Evolutionary conservation across 2,113 vertebrate genomes (phyloP), one percentile per base, ranked within the genome.

Genomic region (Austrofundulus limnaeus): DNA sequence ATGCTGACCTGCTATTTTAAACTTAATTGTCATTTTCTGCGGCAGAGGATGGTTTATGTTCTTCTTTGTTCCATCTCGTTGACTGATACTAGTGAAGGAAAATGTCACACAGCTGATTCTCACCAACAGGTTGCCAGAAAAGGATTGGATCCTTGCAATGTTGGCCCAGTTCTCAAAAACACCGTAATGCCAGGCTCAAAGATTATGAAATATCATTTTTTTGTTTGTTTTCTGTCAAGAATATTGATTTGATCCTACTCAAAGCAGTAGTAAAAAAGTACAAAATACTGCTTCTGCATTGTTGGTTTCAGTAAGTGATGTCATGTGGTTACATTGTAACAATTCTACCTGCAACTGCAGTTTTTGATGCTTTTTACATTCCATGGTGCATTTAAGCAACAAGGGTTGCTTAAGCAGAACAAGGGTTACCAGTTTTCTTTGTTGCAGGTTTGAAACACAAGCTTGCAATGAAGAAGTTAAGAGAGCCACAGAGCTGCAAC

Each of bases 41-140:
- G 20, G n/a, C 7, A 28, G 39, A 21, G 15, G 20, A 2, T 25
- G 16, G 23, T 25, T 47, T 47, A 28, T 56, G 39, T 0, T 54
- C 19, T 20, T 42, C n/a, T 62, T 28, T 49, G 2, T 5, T 49
- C 4, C 7, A 7, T 41, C 24, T 28, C 4, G 9, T n/a, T 31
- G 17, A 7, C 2, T 52, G 11, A 37, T 5, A 21, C 10, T 15
- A 50, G n/a, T 56, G 20, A 48, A 72, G 55, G 59, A 68, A 68
- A 59, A 0, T 20, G 42, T 8, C 17, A 5, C 0, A 7, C 38
- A 4, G 0, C 28, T 10, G 11, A 8, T 5, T 57, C 1, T 25
- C 15, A 12, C 14, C 7, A 4, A 34, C 41, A 53, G 7, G 2
- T 6, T 57, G 6, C n/a, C 3, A 54, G 11, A 12, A 14, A 31